A percentile compares a stretch with the other conserved stretches of the same genome.
These are phyloP conservation scores for Drosophila bifasciata DNA, from an alignment of 1,140 invertebrate genomes.

Conservation along the genomic window DNA sequence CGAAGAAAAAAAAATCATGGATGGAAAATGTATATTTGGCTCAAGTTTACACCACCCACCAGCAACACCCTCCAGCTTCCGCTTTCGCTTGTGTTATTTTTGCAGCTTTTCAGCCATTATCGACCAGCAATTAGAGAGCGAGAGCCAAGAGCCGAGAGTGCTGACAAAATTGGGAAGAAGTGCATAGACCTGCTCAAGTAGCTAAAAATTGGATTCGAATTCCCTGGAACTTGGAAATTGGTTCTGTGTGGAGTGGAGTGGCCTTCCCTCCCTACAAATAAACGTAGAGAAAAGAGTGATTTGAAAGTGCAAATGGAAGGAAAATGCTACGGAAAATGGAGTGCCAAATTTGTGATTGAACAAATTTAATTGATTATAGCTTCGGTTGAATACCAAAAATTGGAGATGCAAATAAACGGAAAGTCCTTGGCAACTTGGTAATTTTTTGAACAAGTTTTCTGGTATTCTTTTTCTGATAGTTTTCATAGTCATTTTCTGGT, in stretches of 20 bases:
- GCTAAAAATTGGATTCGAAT: slow-evolving; percentile 46
- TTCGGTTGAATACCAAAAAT: neutral
- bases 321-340: neutral
- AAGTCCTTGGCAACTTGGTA: no score
- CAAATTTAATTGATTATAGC: slow-evolving; percentile 10
- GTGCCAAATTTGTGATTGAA: slow-evolving; percentile 15
- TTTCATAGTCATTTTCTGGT: no score
- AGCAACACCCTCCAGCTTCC: neutral
- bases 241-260: slow-evolving; percentile 1
- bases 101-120: slow-evolving; percentile 36
- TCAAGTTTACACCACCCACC: slow-evolving; percentile 5
- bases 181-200: slow-evolving; percentile 74
- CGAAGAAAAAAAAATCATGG: slow-evolving; percentile 2
- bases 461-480: no score
- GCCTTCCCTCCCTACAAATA: no score
- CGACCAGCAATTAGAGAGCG: slow-evolving; percentile 69
- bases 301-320: neutral
- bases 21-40: slow-evolving; percentile 25
- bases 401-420: neutral
- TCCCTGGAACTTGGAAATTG: slow-evolving; percentile 25
- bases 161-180: slow-evolving; percentile 43
- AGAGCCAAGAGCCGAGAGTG: neutral
- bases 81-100: slow-evolving; percentile 8
- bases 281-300: slow-evolving; percentile 15
- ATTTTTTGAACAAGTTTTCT: no score